These are phyloP conservation scores for Tryphoninae sp. DNA, from an alignment of 2,888 invertebrate species.

Conservation along the genomic window DNA sequence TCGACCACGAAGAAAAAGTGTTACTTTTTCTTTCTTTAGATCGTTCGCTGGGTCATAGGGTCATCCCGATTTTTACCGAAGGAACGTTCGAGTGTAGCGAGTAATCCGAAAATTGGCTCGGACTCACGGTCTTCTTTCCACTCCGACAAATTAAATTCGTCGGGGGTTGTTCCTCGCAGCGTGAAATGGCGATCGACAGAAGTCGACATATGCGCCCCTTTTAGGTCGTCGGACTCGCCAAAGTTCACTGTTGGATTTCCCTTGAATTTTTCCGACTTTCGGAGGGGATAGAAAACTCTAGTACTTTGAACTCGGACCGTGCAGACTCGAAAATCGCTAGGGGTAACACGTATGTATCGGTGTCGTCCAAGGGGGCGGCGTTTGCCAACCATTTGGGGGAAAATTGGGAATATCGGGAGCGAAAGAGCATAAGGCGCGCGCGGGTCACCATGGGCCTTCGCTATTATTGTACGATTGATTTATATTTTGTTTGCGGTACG, in stretches of 20 bases:
- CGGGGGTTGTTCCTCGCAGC: constrained; percentile 67
- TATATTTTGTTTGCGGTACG: constrained; percentile 79
- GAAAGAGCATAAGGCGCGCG: constrained; percentile 58
- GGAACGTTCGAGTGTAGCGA: not conserved
- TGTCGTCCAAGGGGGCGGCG: constrained; percentile 69
- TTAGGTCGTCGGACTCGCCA: constrained; percentile 27
- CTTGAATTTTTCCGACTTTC: constrained; percentile 65
- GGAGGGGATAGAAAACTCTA: constrained; percentile 55
- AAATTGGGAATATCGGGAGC: constrained; percentile 78
- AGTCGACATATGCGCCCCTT: constrained; percentile 70
- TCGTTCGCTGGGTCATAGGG: constrained; percentile 28
- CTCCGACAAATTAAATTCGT: constrained; percentile 71
- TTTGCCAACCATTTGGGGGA: constrained; percentile 77
- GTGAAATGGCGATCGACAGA: constrained; percentile 73
- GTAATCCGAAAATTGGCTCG: constrained; percentile 35
- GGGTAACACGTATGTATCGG: constrained; percentile 67
- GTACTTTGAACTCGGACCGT: constrained; percentile 14
- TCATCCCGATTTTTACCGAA: constrained; percentile 26
- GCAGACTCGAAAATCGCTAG: constrained; percentile 48
- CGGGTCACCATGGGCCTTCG: constrained; percentile 66
- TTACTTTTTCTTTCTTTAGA: constrained; percentile 24
- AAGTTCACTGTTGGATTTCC: constrained; percentile 69
- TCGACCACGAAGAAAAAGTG: constrained; percentile 27
- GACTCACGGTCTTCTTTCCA: constrained; percentile 54
- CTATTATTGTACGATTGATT: constrained; percentile 79